phyloP scores from a whole-genome alignment of 2,797 vertebrate species.

The Pangasius sanitwongsei region DNA sequence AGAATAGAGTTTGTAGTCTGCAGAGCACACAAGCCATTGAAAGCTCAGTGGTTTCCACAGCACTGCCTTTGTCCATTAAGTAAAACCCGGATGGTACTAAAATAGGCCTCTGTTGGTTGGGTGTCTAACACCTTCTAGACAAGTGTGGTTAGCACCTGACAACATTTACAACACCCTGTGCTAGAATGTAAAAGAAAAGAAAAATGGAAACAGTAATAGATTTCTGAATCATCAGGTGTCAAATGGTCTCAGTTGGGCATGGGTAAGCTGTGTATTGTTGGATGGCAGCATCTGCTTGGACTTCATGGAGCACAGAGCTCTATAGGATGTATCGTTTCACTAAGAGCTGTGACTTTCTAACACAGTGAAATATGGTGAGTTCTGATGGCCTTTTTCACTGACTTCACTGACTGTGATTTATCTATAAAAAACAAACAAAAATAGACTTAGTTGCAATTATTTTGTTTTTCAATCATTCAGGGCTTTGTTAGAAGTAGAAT shows the following conservation, averaged over 20 bases:
- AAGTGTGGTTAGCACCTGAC: slow-evolving; percentile 48
- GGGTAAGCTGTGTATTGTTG: slow-evolving; percentile 42
- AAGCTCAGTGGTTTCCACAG: slow-evolving; percentile 49
- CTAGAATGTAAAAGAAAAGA: slow-evolving; percentile 54
- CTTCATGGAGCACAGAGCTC: slow-evolving; percentile 13
- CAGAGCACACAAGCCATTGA: slow-evolving; percentile 57
- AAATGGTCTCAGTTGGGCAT: slow-evolving; percentile 33
- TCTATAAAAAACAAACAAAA: neutral
- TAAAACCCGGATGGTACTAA: slow-evolving; percentile 59
- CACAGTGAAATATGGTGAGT: slow-evolving; percentile 57
- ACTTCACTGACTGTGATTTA: neutral
- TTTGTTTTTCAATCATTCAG: neutral
- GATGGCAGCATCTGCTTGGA: slow-evolving; percentile 31
- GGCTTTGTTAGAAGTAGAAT: neutral
- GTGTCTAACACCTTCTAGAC: slow-evolving; percentile 30
- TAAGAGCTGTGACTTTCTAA: slow-evolving; percentile 11
- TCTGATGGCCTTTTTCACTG: neutral
- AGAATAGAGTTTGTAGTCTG: slow-evolving; percentile 57
- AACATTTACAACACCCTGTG: slow-evolving; percentile 40
- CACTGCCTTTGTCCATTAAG: slow-evolving; percentile 50
- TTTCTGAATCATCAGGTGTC: slow-evolving; percentile 49
- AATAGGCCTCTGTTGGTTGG: slow-evolving; percentile 45
- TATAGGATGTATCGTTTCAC: slow-evolving; percentile 30
- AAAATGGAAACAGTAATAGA: slow-evolving; percentile 36
- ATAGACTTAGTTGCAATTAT: neutral